phyloP scores from a whole-genome alignment of 2,888 invertebrate genomes.

The Drosophila nigricruria region DNA sequence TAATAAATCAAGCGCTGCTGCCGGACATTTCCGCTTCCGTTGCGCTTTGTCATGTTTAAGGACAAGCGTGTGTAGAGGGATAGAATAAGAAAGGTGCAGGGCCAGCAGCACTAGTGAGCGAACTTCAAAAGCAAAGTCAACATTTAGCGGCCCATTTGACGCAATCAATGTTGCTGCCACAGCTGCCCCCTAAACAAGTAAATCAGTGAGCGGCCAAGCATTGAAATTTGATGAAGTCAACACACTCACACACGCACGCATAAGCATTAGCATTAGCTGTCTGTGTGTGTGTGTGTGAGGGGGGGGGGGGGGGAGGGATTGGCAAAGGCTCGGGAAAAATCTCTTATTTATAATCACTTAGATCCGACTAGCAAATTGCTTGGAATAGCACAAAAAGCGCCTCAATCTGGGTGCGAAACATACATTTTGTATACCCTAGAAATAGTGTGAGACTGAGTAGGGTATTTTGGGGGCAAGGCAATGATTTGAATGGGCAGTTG shows the following conservation, averaged over 20 bases:
- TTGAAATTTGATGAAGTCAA: conserved; percentile 68
- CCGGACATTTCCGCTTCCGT: conserved; percentile 65
- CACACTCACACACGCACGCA: conserved; percentile 28
- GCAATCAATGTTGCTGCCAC: conserved; percentile 67
- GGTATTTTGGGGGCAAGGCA: background rate
- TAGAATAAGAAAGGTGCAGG: background rate
- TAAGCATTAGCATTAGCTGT: conserved; percentile 44
- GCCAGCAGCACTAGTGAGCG: background rate
- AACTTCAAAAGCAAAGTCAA: conserved; percentile 64
- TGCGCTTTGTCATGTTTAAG: conserved; percentile 53
- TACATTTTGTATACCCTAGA: conserved; percentile 30
- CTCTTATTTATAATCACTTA: conserved; percentile 78
- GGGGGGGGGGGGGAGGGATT: background rate
- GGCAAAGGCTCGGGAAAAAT: conserved; percentile 41
- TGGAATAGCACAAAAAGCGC: conserved; percentile 44
- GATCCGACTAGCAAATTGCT: conserved; percentile 58
- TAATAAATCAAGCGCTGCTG: conserved; percentile 59
- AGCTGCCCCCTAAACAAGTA: conserved; percentile 39
- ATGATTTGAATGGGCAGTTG: background rate
- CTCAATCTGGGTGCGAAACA: conserved; percentile 16
- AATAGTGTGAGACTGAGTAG: too few species aligned
- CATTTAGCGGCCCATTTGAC: conserved; percentile 75
- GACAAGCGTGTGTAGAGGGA: background rate
- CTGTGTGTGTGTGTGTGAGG: conserved; percentile 13
- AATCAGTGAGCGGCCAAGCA: conserved; percentile 60